Conservation (phyloP, 2,888 invertebrate species). For the Formica aserva region DNA sequence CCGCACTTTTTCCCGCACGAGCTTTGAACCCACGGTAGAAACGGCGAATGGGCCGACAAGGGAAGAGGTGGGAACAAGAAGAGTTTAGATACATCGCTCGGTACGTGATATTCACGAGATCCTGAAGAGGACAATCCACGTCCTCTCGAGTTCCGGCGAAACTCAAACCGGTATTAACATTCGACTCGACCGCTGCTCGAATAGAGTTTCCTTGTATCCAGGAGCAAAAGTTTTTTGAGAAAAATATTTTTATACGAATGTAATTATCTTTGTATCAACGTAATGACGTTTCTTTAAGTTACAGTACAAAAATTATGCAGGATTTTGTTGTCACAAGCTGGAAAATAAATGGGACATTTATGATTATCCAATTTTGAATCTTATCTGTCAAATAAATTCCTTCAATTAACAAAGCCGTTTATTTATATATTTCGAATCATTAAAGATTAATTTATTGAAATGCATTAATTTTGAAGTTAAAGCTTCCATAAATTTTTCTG, state of each 20-base stretch:
- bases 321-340: neutral
- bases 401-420: neutral
- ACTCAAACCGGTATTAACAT: constrained; percentile 42
- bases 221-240: constrained; percentile 3
- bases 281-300: constrained; percentile 11
- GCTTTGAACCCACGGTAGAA: constrained; percentile 78
- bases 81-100: constrained; percentile 49
- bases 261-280: neutral
- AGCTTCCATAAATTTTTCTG: neutral
- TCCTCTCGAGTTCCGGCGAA: constrained; percentile 48
- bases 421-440: neutral
- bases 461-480: neutral
- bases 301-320: neutral
- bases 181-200: constrained; percentile 34
- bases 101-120: constrained; percentile 67
- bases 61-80: neutral
- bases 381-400: neutral
- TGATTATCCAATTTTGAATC: neutral
- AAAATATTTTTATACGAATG: constrained; percentile 30
- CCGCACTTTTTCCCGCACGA: constrained; percentile 79
- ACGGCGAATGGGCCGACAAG: neutral
- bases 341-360: too few relatives aligned
- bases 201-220: constrained; percentile 21
- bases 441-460: neutral
- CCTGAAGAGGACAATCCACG: constrained; percentile 37